Conservation (phyloP, 30 jellyfish, hydroid and myxozoan species). For the Hydra vulgaris region DNA sequence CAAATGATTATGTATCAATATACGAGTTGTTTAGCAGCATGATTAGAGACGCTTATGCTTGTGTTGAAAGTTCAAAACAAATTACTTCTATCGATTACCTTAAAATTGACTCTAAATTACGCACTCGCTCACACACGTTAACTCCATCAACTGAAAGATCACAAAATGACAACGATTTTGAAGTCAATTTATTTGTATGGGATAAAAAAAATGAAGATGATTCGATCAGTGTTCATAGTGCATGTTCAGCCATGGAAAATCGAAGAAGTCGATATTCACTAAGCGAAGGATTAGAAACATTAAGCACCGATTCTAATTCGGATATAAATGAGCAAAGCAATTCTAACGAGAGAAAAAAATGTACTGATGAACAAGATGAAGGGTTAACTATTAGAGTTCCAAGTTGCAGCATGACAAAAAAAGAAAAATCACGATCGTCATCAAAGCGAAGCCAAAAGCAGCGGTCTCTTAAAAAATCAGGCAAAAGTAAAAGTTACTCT, state of each 20-base stretch:
- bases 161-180: neutral
- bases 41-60: conserved; percentile 40
- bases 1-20: conserved; percentile 61
- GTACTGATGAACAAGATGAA: neutral
- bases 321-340: neutral
- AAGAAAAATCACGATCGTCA: conserved; percentile 15
- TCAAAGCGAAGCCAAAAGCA: conserved; percentile 5
- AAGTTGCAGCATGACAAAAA: conserved; percentile 13
- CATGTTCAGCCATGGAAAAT: conserved; percentile 4
- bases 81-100: neutral
- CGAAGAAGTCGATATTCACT: conserved; percentile 12
- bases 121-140: neutral
- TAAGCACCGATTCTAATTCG: conserved; percentile 1
- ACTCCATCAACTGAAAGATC: neutral
- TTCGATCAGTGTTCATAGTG: conserved; percentile 6
- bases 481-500: conserved; percentile 21
- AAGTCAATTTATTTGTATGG: neutral
- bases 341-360: neutral
- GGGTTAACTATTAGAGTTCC: neutral
- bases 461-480: neutral
- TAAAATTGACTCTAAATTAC: neutral
- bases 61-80: conserved; percentile 14
- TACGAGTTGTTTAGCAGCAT: conserved; percentile 46
- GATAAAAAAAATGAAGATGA: conserved; percentile 19
- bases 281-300: conserved; percentile 1